A percentile compares a stretch with the other conserved stretches of the same genome.
Conservation (phyloP, 2,888 invertebrate genomes). For the Pollenia labialis region DNA sequence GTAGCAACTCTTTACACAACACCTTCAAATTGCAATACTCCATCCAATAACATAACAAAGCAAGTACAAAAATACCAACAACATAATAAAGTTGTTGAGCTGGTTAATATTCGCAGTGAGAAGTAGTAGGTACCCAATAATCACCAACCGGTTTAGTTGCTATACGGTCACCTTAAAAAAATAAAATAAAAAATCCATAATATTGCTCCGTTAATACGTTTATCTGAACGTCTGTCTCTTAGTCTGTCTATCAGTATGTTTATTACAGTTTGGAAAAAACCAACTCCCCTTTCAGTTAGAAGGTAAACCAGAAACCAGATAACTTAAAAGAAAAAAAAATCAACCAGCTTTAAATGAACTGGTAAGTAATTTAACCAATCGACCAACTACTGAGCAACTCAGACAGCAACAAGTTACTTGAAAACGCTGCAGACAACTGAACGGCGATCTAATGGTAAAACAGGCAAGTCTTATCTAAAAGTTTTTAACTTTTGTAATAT, state of each 20-base stretch:
- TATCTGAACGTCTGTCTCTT: slow-evolving; percentile 8
- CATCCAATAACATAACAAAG: slow-evolving; percentile 6
- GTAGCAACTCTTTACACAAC: slow-evolving; percentile 37
- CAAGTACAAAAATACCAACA: not conserved
- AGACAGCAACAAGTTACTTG: slow-evolving; percentile 39
- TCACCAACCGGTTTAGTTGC: slow-evolving; percentile 65
- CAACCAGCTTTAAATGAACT: slow-evolving; percentile 44
- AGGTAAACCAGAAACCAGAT: slow-evolving; percentile 71
- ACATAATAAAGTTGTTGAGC: slow-evolving; percentile 1
- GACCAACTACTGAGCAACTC: not conserved
- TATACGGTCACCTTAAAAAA: slow-evolving; percentile 61
- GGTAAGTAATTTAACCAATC: slow-evolving; percentile 42
- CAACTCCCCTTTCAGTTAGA: slow-evolving; percentile 64
- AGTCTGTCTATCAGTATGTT: not conserved
- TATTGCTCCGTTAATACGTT: slow-evolving; percentile 35
- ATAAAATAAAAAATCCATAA: slow-evolving; percentile 11
- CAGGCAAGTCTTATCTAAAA: slow-evolving; percentile 27
- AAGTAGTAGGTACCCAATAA: slow-evolving; percentile 9
- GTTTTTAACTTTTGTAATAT: slow-evolving; percentile 46
- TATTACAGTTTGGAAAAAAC: slow-evolving; percentile 40
- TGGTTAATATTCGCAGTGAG: slow-evolving; percentile 7
- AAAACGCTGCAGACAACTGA: slow-evolving; percentile 24
- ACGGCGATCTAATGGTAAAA: slow-evolving; percentile 23
- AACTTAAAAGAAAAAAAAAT: slow-evolving; percentile 21
- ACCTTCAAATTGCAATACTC: slow-evolving; percentile 51